Evolutionary conservation across 1,140 invertebrate species (phyloP), one percentile per base, ranked within the genome.

Genomic region (Macrobrachium rosenbergii): DNA sequence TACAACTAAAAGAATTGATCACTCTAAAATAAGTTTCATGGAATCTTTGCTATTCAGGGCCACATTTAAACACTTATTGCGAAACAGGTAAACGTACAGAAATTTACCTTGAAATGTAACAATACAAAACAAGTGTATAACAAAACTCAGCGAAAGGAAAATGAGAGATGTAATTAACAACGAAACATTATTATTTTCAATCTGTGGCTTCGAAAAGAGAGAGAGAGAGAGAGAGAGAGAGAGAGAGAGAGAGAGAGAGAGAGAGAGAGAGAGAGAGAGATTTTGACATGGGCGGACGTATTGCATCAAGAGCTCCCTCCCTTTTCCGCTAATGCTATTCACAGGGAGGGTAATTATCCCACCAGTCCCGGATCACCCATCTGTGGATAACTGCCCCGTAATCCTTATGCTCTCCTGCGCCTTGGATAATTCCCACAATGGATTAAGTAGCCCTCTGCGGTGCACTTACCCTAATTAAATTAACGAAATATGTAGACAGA

Each of bases 261-360:
- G 75, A 19, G 75, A 52, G 75, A 58, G 37, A 45, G 75, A 58
- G 75, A 77, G 37, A 52, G 58, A n/a, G 28, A 58, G 58, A 19
- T 43, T 28, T n/a, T 11, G 21, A 21, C n/a, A 58, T 58, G 75
- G 59, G 59, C 45, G 75, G 75, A 23, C 43, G 59, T 58, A 43
- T 45, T 58, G 59, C 45, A 58, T 45, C 52, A 45, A 77, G 12
- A 28, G 60, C 59, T 7, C 21, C 23, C 63, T 67, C 58, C 64
- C 80, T 67, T 45, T 82, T 72, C 80, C 80, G 80, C 63, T 82
- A 72, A 82, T 82, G 80, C 80, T 69, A 82, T 82, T 82, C 80
- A 81, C 63, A 72, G 80, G 16, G 63, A 82, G 5, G 52, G 63
- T 45, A 43, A 82, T 82, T 82, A 82, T 52, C 64, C 63, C 28